These are phyloP conservation scores for Scaptomyza montana DNA, from an alignment of 1,140 invertebrate species.

Conservation along the genomic window DNA sequence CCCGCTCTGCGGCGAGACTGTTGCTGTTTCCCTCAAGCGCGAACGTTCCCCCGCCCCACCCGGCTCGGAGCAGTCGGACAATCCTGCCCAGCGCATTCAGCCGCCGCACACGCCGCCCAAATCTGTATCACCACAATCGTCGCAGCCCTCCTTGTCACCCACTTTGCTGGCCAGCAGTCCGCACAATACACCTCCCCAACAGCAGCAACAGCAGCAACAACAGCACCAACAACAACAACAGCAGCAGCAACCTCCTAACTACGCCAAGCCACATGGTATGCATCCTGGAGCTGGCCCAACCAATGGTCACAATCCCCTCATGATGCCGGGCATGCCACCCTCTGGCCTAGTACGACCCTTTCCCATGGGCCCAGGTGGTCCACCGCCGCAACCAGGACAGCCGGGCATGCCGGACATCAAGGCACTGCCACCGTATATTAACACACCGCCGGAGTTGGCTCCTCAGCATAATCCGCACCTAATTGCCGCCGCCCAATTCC, in stretches of 20 bases:
- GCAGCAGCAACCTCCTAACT: conserved; percentile 55
- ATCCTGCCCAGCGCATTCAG: conserved; percentile 78
- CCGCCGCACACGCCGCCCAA: conserved; percentile 80
- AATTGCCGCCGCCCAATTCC: conserved; percentile 88
- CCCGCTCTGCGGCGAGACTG: conserved; percentile 54
- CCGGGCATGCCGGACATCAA: conserved; percentile 79
- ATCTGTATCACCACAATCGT: conserved; percentile 84
- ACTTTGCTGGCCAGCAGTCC: conserved; percentile 72
- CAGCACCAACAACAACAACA: background rate
- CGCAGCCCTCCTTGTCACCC: conserved; percentile 78
- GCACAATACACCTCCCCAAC: conserved; percentile 69
- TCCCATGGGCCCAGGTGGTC: conserved; percentile 70
- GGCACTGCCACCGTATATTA: conserved; percentile 86
- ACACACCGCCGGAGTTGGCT: conserved; percentile 86
- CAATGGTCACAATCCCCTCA: conserved; percentile 51
- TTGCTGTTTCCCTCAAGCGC: conserved; percentile 64
- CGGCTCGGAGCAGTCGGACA: conserved; percentile 62
- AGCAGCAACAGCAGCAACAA: conserved; percentile 41
- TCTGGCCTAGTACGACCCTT: conserved; percentile 74
- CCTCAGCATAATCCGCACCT: conserved; percentile 88
- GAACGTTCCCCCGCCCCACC: conserved; percentile 70
- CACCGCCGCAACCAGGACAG: conserved; percentile 53
- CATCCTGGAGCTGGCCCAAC: conserved; percentile 34
- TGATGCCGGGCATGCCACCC: conserved; percentile 79
- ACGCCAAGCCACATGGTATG: conserved; percentile 55